phyloP scores from a whole-genome alignment of 92 coral and sea anemone genomes.

The Muricea muricata region DNA sequence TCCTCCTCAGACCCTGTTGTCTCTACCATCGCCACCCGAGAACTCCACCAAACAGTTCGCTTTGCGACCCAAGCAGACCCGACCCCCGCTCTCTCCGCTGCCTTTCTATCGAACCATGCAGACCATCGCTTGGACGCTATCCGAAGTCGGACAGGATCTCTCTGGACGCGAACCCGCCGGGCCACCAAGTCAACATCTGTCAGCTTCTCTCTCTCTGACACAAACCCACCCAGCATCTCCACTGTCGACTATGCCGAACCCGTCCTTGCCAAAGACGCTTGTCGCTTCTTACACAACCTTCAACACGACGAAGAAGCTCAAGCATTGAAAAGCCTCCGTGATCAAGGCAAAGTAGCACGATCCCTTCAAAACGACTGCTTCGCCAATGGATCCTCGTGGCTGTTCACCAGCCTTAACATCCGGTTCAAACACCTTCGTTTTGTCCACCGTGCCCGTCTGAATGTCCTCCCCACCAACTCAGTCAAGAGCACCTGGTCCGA shows the following conservation, averaged over 20 bases:
- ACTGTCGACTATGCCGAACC: too few relatives aligned
- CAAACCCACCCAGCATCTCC: background rate
- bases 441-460: background rate
- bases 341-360: background rate
- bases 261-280: too few relatives aligned
- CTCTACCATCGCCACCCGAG: background rate
- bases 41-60: background rate
- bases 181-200: background rate
- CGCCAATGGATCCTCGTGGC: background rate
- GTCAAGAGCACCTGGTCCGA: background rate
- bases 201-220: background rate
- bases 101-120: too few relatives aligned
- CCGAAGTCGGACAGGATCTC: background rate
- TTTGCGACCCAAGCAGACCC: too few relatives aligned
- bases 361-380: background rate
- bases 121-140: too few relatives aligned
- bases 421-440: background rate
- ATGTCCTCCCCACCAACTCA: background rate
- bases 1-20: too few relatives aligned
- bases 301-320: background rate
- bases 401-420: too few relatives aligned
- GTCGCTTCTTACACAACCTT: too few relatives aligned
- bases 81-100: background rate
- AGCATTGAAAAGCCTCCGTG: background rate
- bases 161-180: background rate